phyloP scores from a whole-genome alignment of 1,140 invertebrate species.

The Thaumatotibia leucotreta region DNA sequence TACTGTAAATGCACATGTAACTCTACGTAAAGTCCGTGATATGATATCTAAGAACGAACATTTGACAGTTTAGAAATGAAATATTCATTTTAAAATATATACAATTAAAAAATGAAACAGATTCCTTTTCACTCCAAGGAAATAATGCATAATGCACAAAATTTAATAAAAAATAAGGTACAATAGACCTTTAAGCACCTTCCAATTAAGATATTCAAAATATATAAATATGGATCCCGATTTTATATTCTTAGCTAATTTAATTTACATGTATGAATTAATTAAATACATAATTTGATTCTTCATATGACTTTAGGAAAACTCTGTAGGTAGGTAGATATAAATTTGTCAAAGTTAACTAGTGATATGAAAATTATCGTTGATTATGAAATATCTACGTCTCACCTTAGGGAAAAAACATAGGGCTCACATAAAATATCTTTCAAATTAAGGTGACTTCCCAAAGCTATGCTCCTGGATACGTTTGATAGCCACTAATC shows the following conservation, averaged over 20 bases:
- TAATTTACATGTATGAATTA: neutral
- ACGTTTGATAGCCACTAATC: too few species aligned
- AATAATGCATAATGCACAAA: neutral
- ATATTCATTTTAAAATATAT: too few species aligned
- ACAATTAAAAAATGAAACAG: too few species aligned
- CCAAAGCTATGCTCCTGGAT: too few species aligned
- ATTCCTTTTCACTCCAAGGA: neutral
- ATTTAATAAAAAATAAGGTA: neutral
- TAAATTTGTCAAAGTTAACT: conserved; percentile 3
- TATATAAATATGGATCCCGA: conserved; percentile 9
- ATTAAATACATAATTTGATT: neutral
- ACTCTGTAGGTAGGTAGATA: neutral
- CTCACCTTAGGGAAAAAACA: neutral
- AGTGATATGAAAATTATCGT: conserved; percentile 16
- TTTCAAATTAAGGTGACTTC: too few species aligned
- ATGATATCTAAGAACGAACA: too few species aligned
- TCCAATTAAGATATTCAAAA: neutral
- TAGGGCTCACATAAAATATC: neutral
- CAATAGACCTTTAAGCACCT: neutral
- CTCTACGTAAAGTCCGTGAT: too few species aligned
- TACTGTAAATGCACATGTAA: neutral
- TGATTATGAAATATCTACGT: conserved; percentile 9
- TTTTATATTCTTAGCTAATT: conserved; percentile 3
- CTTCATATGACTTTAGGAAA: conserved; percentile 2
- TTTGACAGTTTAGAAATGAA: too few species aligned